phyloP scores from a whole-genome alignment of 2,113 vertebrate species.

The Anhinga anhinga region DNA sequence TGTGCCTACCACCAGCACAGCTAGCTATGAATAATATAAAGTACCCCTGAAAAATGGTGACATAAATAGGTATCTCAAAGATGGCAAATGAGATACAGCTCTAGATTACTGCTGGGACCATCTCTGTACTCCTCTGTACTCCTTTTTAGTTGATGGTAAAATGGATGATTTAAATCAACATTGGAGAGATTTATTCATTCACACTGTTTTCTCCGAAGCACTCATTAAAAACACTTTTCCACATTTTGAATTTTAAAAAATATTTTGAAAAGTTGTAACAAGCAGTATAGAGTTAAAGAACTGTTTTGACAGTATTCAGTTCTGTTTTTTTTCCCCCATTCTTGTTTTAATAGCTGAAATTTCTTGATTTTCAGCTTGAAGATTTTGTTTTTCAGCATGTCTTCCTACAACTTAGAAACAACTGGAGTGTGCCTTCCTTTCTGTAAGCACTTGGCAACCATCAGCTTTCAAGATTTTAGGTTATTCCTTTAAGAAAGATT shows the following conservation, averaged over 20 bases:
- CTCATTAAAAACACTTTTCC: not conserved
- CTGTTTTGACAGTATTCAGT: not conserved
- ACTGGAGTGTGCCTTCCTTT: not conserved
- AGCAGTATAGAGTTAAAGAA: not conserved
- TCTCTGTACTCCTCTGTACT: not conserved
- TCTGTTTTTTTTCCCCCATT: accelerated
- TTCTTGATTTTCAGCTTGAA: not conserved
- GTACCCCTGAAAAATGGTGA: not conserved
- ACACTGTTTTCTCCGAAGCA: not conserved
- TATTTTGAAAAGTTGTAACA: not conserved
- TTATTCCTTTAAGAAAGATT: not conserved
- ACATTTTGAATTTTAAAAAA: not conserved
- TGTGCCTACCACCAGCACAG: not conserved
- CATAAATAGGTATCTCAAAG: not conserved
- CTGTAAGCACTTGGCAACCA: not conserved
- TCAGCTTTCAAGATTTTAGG: not conserved
- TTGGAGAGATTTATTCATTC: not conserved
- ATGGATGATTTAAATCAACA: not conserved
- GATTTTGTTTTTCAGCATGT: not conserved
- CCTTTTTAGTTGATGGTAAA: not conserved
- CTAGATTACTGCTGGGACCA: not conserved
- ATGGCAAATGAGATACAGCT: not conserved
- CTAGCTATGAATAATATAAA: not conserved
- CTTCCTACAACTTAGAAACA: not conserved
- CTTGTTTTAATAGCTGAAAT: not conserved